Evolutionary conservation across 2,888 invertebrate genomes (phyloP), one percentile per base, ranked within the genome.

Genomic region (Teleiodes luculella): DNA sequence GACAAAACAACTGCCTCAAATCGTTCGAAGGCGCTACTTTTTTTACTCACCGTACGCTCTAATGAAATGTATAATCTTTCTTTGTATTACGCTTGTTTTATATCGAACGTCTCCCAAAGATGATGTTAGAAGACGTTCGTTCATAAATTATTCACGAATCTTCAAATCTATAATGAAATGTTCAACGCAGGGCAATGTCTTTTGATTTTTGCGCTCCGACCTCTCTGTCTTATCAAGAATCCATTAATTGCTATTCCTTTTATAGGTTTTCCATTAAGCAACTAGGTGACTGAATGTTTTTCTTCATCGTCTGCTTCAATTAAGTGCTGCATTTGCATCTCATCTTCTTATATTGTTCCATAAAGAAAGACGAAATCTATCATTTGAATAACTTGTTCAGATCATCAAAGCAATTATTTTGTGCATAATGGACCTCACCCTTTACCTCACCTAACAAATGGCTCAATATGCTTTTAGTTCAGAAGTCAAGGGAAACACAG

Each of bases 51-150:
- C 59, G 60, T 62, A 66, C 57, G 59, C 55, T 67, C 72, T 74
- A 78, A 78, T 80, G 75, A 78, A 83, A 80, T 81, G 72, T 73
- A 69, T 80, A 76, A 79, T 79, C 68, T 67, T 65, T 73, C 67
- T 70, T 70, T 57, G 57, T 66, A 65, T 35, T 35, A 33, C 35
- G 11, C 8, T 48, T 16, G 14, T 48, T 47, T 46, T 53, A 53
- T 46, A 46, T 36, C 28, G 28, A 43, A 37, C 41, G 14, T 18
- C 47, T 30, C 28, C 13, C 30, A 37, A 18, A 54, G 14, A 33
- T 49, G 31, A 45, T 45, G 16, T n/a, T 10, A 49, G 24, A 35
- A 47, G 39, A 54, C 30, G 30, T n/a, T 31, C 30, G 30, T n/a
- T 31, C 33, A 14, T 50, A 50, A 36, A 54, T 54, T 54, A 54